Conservation (phyloP, 2,888 invertebrate species). For the Eristalinus sepulchralis region DNA sequence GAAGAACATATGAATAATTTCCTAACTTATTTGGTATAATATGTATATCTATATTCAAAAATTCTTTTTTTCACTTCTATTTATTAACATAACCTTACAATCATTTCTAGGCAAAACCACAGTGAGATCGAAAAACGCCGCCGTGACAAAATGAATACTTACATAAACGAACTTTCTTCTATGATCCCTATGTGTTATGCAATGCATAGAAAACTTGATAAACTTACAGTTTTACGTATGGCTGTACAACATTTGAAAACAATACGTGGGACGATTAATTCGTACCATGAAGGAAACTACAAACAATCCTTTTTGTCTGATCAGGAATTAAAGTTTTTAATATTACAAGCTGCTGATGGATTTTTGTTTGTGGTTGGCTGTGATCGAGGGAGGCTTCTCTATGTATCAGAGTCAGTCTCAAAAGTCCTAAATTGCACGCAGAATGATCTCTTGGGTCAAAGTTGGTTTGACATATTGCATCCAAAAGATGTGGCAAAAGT, state of each 20-base stretch:
- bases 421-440: slow-evolving; percentile 91
- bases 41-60: too few relatives aligned
- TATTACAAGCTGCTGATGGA: slow-evolving; percentile 93
- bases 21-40: too few relatives aligned
- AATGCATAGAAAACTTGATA: slow-evolving; percentile 95
- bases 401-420: slow-evolving; percentile 93
- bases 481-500: slow-evolving; percentile 97
- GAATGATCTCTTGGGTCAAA: slow-evolving; percentile 94
- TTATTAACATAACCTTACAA: too few relatives aligned
- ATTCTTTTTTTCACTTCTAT: too few relatives aligned
- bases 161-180: slow-evolving; percentile 93
- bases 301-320: slow-evolving; percentile 92
- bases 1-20: too few relatives aligned
- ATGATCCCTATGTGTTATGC: slow-evolving; percentile 97
- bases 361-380: slow-evolving; percentile 96
- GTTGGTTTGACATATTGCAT: slow-evolving; percentile 96
- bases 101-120: slow-evolving; percentile 91
- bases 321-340: slow-evolving; percentile 91
- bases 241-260: slow-evolving; percentile 95
- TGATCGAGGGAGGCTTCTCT: slow-evolving; percentile 93
- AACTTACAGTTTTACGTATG: slow-evolving; percentile 94
- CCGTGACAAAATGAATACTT: slow-evolving; percentile 97
- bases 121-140: slow-evolving; percentile 97
- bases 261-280: slow-evolving; percentile 87
- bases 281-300: slow-evolving; percentile 88